phyloP scores from a whole-genome alignment of 2,113 vertebrate species.

The Tiliqua scincoides region DNA sequence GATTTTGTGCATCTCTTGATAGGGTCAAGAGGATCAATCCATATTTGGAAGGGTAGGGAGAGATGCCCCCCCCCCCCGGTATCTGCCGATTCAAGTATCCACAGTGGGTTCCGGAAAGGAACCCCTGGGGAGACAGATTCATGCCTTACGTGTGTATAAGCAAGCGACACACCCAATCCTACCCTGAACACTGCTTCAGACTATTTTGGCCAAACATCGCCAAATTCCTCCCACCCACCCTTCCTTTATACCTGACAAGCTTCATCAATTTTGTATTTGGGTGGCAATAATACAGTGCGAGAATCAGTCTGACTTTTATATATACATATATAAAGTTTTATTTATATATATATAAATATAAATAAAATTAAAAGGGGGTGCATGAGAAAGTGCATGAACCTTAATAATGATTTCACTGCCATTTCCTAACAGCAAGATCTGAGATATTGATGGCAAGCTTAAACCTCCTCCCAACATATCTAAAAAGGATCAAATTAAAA shows the following conservation, averaged over 20 bases:
- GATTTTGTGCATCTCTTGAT: neutral
- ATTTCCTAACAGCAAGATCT: conserved; percentile 2
- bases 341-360: neutral
- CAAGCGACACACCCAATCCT: neutral
- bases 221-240: neutral
- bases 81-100: no score
- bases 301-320: neutral
- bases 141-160: neutral
- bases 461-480: conserved; percentile 42
- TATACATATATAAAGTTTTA: no score
- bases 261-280: neutral
- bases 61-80: no score
- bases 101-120: no score
- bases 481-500: conserved; percentile 53
- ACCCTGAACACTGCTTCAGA: neutral
- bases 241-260: neutral
- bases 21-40: no score
- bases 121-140: no score
- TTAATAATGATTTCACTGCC: conserved; percentile 5
- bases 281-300: neutral
- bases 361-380: neutral
- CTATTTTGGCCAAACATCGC: neutral
- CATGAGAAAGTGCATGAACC: neutral
- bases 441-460: conserved; percentile 39
- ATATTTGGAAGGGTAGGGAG: no score